A percentile compares a stretch with the other conserved stretches of the same genome.
Conservation (phyloP, 2,888 invertebrate species). For the Dryadula phaetusa region DNA sequence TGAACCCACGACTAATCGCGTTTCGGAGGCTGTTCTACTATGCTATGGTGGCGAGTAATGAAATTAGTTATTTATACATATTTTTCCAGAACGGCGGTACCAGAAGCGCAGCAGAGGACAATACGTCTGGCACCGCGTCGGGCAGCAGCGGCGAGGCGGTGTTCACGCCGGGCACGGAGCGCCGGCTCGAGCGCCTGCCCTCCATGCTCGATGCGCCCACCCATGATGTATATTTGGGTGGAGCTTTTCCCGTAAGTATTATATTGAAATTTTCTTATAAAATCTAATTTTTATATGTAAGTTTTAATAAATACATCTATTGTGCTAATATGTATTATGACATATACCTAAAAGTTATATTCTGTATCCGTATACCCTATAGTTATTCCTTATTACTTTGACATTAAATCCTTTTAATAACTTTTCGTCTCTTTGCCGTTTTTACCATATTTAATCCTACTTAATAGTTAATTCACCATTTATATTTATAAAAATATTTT, state of each 20-base stretch:
- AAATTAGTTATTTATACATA: too few species aligned
- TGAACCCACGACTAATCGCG: too few species aligned
- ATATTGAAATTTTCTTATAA: too few species aligned
- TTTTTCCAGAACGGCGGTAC: constrained; percentile 53
- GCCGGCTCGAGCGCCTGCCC: constrained; percentile 73
- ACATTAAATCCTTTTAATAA: background rate
- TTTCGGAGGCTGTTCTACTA: too few species aligned
- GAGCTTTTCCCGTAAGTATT: constrained; percentile 85
- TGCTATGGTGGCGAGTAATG: too few species aligned
- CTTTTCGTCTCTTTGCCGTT: too few species aligned
- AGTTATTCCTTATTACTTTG: background rate
- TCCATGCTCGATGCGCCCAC: constrained; percentile 76
- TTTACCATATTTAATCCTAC: background rate
- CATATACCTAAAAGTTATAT: background rate
- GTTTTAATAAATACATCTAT: too few species aligned
- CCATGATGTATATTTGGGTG: constrained; percentile 93
- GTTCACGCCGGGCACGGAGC: constrained; percentile 77
- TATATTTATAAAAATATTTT: too few species aligned
- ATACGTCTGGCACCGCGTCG: constrained; percentile 44
- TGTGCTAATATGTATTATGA: background rate
- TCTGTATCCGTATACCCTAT: background rate
- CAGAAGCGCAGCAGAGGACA: constrained; percentile 44
- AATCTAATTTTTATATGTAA: too few species aligned
- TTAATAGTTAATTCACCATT: too few species aligned
- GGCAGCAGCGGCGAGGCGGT: constrained; percentile 59